phyloP scores from a whole-genome alignment of 2,888 invertebrate species.

The Cinara cedri region DNA sequence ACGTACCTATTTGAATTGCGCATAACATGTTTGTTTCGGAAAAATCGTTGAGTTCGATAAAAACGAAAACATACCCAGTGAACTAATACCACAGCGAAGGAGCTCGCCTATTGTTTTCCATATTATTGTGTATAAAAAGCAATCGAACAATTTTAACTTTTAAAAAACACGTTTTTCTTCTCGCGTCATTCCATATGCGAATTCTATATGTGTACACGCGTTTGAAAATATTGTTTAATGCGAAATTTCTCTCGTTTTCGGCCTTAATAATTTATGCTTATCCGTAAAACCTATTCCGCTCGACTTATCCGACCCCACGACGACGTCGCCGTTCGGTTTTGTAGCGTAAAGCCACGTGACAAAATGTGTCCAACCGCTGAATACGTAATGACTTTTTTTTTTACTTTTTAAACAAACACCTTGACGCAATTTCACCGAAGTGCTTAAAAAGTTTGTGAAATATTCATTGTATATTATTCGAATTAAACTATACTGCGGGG shows the following conservation, averaged over 20 bases:
- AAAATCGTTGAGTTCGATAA: too few relatives aligned
- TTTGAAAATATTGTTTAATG: background rate
- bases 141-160: background rate
- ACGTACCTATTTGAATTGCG: too few relatives aligned
- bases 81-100: background rate
- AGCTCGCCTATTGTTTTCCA: background rate
- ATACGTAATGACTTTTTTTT: slow-evolving; percentile 1
- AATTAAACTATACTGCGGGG: too few relatives aligned
- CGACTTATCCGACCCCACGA: too few relatives aligned
- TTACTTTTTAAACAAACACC: background rate
- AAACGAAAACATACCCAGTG: too few relatives aligned
- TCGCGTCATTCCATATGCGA: background rate
- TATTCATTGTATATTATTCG: too few relatives aligned
- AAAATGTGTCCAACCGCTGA: background rate
- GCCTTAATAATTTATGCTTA: slow-evolving; percentile 4
- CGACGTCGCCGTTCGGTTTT: background rate
- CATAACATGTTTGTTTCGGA: too few relatives aligned
- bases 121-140: background rate
- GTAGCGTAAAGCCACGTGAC: background rate
- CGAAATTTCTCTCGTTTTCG: background rate
- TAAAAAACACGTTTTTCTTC: background rate
- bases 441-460: background rate
- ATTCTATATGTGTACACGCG: background rate
- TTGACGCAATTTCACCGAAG: background rate
- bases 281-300: background rate